Evolutionary conservation across 1,140 invertebrate genomes (phyloP).

Genomic region (Diachasma alloeum): DNA sequence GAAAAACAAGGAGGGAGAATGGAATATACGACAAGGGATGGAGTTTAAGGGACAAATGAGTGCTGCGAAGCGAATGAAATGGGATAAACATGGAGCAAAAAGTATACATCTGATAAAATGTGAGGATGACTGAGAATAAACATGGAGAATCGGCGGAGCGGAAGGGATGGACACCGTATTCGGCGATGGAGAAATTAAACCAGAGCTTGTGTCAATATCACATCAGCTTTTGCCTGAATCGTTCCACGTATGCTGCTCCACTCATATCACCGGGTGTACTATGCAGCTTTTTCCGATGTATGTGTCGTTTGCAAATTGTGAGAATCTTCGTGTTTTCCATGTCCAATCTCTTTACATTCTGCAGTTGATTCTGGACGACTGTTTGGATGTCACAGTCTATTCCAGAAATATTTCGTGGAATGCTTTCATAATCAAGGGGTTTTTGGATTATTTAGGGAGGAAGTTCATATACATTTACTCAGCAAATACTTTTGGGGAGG

Average conservation of each 20-base stretch:
- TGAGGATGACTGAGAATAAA: slow-evolving; percentile 27
- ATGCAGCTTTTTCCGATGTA: not conserved
- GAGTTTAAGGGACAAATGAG: not conserved
- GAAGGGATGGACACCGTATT: slow-evolving; percentile 57
- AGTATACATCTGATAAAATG: not conserved
- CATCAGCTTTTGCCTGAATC: slow-evolving; percentile 55
- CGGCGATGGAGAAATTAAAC: slow-evolving; percentile 62
- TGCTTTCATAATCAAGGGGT: not conserved
- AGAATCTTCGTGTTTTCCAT: not conserved
- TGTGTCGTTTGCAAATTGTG: not conserved
- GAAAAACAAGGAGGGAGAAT: not conserved
- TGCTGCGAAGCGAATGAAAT: not conserved
- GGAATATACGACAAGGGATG: not conserved
- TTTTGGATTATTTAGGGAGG: no score
- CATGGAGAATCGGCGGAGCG: slow-evolving; percentile 31
- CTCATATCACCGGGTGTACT: no score
- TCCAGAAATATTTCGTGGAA: not conserved
- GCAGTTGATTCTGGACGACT: not conserved
- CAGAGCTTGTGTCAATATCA: slow-evolving; percentile 63
- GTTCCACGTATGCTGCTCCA: slow-evolving; percentile 28
- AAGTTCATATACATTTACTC: no score
- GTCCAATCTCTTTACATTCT: not conserved
- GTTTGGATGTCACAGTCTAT: no score
- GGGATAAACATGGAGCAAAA: not conserved
- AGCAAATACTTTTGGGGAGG: no score